These are phyloP conservation scores for Papilio polytes DNA, from an alignment of 1,140 invertebrate genomes.

Conservation along the genomic window DNA sequence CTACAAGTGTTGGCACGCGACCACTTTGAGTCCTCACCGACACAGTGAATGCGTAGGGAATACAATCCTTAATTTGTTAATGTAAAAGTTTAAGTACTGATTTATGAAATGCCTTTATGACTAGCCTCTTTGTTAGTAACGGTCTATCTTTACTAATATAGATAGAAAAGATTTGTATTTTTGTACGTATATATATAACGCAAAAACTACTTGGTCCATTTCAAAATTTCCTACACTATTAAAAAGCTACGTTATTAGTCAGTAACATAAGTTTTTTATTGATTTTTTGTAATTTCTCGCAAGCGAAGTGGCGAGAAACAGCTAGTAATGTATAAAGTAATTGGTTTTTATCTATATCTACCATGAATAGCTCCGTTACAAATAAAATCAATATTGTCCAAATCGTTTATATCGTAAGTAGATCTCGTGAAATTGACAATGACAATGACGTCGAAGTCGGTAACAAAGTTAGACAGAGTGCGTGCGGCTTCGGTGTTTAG, in stretches of 20 bases:
- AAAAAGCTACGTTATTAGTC: too few relatives aligned
- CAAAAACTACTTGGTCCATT: too few relatives aligned
- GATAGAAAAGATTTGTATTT: too few relatives aligned
- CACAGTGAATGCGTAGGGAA: constrained; percentile 32
- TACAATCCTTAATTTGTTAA: constrained; percentile 33
- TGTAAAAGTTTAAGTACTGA: background rate
- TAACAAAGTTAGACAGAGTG: constrained; percentile 6
- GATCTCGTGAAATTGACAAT: background rate
- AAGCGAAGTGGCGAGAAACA: too few relatives aligned
- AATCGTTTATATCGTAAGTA: background rate
- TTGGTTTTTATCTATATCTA: too few relatives aligned
- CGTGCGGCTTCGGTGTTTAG: background rate
- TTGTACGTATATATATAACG: too few relatives aligned
- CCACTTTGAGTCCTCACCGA: constrained; percentile 44
- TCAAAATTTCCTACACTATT: too few relatives aligned
- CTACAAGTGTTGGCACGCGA: constrained; percentile 58
- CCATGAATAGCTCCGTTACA: background rate
- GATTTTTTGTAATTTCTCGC: too few relatives aligned
- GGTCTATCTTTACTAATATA: too few relatives aligned
- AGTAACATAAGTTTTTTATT: too few relatives aligned
- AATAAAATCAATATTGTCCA: background rate
- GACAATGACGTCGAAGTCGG: background rate
- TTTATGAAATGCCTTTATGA: constrained; percentile 32
- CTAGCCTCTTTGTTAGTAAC: too few relatives aligned
- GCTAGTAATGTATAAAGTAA: too few relatives aligned